Evolutionary conservation across 2,797 vertebrate genomes (phyloP).

Genomic region (Carapus acus): DNA sequence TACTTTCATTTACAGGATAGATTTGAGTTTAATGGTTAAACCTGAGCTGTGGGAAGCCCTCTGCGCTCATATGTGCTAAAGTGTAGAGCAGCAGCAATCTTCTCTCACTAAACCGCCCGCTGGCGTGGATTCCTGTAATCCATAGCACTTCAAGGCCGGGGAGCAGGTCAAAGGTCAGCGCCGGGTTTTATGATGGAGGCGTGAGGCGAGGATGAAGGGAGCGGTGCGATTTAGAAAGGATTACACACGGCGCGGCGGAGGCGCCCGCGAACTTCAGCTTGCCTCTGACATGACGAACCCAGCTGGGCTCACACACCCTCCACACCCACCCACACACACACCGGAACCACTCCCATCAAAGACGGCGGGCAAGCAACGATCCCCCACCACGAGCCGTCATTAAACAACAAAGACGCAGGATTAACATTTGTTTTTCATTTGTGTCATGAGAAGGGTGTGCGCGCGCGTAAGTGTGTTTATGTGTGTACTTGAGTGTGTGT

Average conservation of each 20-base stretch:
- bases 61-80: too few relatives aligned
- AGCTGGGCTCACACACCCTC: too few relatives aligned
- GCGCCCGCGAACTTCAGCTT: slow-evolving; percentile 46
- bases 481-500: slow-evolving; percentile 5
- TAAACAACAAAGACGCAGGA: slow-evolving; percentile 31
- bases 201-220: slow-evolving; percentile 20
- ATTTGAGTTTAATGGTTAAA: too few relatives aligned
- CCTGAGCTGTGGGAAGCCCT: too few relatives aligned
- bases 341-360: slow-evolving; percentile 51
- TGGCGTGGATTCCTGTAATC: slow-evolving; percentile 27
- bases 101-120: slow-evolving; percentile 4
- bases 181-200: slow-evolving; percentile 13
- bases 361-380: slow-evolving; percentile 34
- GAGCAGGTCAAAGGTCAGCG: slow-evolving; percentile 5
- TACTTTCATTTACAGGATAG: too few relatives aligned
- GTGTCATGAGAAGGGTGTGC: too few relatives aligned
- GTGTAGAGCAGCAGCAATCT: background rate
- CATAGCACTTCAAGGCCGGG: background rate
- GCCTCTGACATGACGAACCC: slow-evolving; percentile 40
- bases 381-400: slow-evolving; percentile 25
- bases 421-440: slow-evolving; percentile 20
- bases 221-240: slow-evolving; percentile 42
- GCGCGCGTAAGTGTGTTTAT: slow-evolving; percentile 6
- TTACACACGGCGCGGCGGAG: slow-evolving; percentile 41
- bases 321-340: too few relatives aligned